Conservation (phyloP, 2,797 vertebrate genomes). For the Phyllotis vaccarum region DNA sequence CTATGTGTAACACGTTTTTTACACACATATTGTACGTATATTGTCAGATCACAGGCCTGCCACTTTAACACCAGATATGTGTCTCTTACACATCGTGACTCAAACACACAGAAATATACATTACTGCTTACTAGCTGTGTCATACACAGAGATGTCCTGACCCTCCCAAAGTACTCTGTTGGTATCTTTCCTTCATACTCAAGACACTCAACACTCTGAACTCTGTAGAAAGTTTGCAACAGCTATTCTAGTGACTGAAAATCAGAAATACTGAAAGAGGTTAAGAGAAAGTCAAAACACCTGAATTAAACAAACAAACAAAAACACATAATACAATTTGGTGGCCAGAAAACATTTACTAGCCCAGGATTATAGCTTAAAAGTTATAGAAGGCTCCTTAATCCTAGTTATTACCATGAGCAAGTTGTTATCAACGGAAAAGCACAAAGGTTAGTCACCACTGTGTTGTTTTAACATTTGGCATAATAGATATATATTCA, state of each 20-base stretch:
- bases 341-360: slow-evolving; percentile 74
- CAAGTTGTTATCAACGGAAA: slow-evolving; percentile 55
- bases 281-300: neutral
- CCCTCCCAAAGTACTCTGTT: neutral
- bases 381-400: slow-evolving; percentile 55
- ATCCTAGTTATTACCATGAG: slow-evolving; percentile 43
- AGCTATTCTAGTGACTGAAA: slow-evolving; percentile 21
- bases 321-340: slow-evolving; percentile 4
- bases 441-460: slow-evolving; percentile 78
- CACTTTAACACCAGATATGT: neutral
- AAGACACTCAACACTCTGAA: neutral
- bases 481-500: slow-evolving; percentile 63
- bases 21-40: neutral
- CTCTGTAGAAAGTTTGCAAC: neutral
- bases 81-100: neutral
- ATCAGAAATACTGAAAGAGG: neutral
- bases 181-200: neutral
- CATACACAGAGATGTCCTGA: neutral
- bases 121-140: neutral
- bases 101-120: neutral
- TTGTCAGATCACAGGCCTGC: neutral
- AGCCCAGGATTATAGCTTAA: slow-evolving; percentile 56
- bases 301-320: neutral
- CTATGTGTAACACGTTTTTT: neutral
- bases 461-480: slow-evolving; percentile 66